phyloP scores from a whole-genome alignment of 1,140 invertebrate species.

The Drosophila pallidifrons region DNA sequence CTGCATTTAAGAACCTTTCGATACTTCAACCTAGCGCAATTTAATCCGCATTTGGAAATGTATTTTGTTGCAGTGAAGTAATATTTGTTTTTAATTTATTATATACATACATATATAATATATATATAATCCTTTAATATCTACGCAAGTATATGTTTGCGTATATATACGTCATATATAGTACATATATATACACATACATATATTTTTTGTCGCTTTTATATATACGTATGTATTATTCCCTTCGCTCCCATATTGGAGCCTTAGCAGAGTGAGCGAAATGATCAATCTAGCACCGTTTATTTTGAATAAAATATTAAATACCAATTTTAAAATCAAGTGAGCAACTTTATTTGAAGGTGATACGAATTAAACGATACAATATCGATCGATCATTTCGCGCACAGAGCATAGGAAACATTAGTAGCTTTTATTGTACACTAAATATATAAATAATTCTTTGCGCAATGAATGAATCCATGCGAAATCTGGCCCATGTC shows the following conservation, averaged over 20 bases:
- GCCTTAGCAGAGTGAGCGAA: slow-evolving; percentile 15
- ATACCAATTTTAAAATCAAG: too few relatives aligned
- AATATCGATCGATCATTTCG: not conserved
- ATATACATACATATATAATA: slow-evolving; percentile 35
- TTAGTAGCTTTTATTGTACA: slow-evolving; percentile 66
- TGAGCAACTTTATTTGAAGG: not conserved
- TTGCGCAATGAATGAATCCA: slow-evolving; percentile 60
- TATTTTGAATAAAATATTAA: not conserved
- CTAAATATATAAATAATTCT: slow-evolving; percentile 32
- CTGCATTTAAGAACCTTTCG: slow-evolving; percentile 71
- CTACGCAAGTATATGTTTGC: slow-evolving; percentile 4
- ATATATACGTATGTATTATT: slow-evolving; percentile 47
- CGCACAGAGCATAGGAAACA: slow-evolving; percentile 39
- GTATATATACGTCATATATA: slow-evolving; percentile 24
- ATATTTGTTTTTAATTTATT: slow-evolving; percentile 58
- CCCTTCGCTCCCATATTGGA: slow-evolving; percentile 51
- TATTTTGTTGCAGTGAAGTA: slow-evolving; percentile 81
- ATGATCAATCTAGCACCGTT: not conserved
- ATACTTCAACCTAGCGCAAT: slow-evolving; percentile 76
- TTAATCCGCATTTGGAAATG: slow-evolving; percentile 74
- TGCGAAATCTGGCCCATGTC: slow-evolving; percentile 56
- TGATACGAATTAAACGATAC: not conserved
- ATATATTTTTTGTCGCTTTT: slow-evolving; percentile 37
- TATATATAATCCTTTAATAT: slow-evolving; percentile 9
- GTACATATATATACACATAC: slow-evolving; percentile 26